Evolutionary conservation across 2,888 invertebrate genomes (phyloP).

Genomic region (Anticlea derivata): DNA sequence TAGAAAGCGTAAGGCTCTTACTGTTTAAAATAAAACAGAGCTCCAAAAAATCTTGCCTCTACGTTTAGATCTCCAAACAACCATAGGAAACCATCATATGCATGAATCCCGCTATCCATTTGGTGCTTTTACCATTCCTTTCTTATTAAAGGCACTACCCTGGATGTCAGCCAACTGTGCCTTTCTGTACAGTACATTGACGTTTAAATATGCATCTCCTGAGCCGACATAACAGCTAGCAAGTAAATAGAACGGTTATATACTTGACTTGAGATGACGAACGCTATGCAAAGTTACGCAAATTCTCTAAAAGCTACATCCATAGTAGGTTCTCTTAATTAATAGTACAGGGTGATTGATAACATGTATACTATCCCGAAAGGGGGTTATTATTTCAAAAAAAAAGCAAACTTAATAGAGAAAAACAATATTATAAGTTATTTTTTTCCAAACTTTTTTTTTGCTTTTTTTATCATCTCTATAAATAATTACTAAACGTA

Average conservation of each 20-base stretch:
- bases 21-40: neutral
- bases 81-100: constrained; percentile 10
- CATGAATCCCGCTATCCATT: constrained; percentile 23
- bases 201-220: constrained; percentile 26
- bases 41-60: neutral
- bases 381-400: no score
- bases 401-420: no score
- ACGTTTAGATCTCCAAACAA: constrained; percentile 14
- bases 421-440: no score
- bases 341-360: no score
- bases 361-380: no score
- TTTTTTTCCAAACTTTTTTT: no score
- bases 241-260: constrained; percentile 21
- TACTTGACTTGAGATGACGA: constrained; percentile 12
- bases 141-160: constrained; percentile 29
- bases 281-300: constrained; percentile 17
- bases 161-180: constrained; percentile 27
- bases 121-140: constrained; percentile 23
- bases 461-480: neutral
- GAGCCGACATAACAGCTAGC: constrained; percentile 21
- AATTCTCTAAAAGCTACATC: neutral
- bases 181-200: constrained; percentile 21
- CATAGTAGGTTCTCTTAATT: neutral
- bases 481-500: no score
- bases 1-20: neutral